Evolutionary conservation across 1,140 invertebrate species (phyloP), one percentile per base, ranked within the genome.

Genomic region (Zophobas morio): DNA sequence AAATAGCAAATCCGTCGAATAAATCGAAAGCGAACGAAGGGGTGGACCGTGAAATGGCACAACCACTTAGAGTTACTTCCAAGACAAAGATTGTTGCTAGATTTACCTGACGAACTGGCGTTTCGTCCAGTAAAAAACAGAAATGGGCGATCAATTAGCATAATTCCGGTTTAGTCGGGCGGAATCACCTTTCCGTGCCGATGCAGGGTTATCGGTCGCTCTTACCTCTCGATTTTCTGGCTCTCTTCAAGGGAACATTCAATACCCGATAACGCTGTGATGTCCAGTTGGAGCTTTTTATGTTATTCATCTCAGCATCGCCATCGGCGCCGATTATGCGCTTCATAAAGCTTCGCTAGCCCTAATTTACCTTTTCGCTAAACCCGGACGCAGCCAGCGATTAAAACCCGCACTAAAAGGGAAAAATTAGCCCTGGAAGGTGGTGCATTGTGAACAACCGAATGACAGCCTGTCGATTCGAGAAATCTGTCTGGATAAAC

Each of bases 71-170:
- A 20, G 20, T 20, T 20, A 20, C 20, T 20, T 20, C 20, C 20
- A 20, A 20, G 20, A 20, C 20, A 20, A 20, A 20, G 20, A 20
- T 20, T 20, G 20, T 20, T 20, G 20, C 20, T 20, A 20, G 20
- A 20, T 46, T 46, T 46, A 46, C 8, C 42, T 46, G 8, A 4
- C 8, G 42, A 8, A 46, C 3, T 46, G 42, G 3, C 42, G 8
- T 4, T 3, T 8, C 3, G 3, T 8, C 8, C 42, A 4, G 3
- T 3, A 46, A 46, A 3, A 46, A 46, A 46, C 42, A 4, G 42
- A 46, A 35, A 57, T 34, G 34, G 34, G 54, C 54, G 54, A 57
- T 57, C 54, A 57, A 20, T 57, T 57, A 57, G 6, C 54, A 60
- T 36, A 36, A 35, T 37, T 36, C 56, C 1, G 34, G 33, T 0